Evolutionary conservation across 1,140 invertebrate species (phyloP).

Genomic region (Zeugodacus cucurbitae): DNA sequence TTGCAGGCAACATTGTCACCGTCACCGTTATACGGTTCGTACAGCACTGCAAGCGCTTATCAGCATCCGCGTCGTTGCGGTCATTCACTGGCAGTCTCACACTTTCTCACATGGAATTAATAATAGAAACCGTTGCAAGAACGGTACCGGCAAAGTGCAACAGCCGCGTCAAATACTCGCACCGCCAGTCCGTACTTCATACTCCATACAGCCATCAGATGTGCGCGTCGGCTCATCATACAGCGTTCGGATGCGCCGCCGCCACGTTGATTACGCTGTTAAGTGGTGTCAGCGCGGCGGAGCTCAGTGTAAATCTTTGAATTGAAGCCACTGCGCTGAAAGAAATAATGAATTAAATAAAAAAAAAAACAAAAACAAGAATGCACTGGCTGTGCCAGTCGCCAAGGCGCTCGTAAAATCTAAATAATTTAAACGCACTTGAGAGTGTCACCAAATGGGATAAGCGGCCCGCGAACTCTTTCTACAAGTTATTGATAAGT

Average conservation of each 20-base stretch:
- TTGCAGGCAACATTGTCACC: not conserved
- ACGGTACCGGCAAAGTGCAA: not conserved
- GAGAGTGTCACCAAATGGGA: not conserved
- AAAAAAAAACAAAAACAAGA: not conserved
- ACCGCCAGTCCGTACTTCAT: not conserved
- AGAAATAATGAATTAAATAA: not conserved
- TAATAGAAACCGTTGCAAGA: no score
- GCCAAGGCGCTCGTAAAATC: not conserved
- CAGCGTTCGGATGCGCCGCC: not conserved
- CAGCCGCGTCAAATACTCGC: not conserved
- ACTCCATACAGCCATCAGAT: not conserved
- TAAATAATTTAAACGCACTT: conserved; percentile 6
- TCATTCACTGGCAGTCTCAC: not conserved
- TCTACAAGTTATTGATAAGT: conserved; percentile 6
- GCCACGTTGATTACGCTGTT: not conserved
- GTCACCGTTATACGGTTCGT: not conserved
- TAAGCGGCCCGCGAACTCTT: not conserved
- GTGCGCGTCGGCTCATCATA: not conserved
- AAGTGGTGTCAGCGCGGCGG: not conserved
- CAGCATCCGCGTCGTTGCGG: not conserved
- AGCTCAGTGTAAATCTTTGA: not conserved
- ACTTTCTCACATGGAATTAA: not conserved
- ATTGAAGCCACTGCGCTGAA: not conserved
- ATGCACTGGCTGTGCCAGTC: not conserved
- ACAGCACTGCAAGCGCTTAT: not conserved